Evolutionary conservation across 2,797 vertebrate species (phyloP), one percentile per base, ranked within the genome.

Genomic region (Enteromius thamalakanensis): DNA sequence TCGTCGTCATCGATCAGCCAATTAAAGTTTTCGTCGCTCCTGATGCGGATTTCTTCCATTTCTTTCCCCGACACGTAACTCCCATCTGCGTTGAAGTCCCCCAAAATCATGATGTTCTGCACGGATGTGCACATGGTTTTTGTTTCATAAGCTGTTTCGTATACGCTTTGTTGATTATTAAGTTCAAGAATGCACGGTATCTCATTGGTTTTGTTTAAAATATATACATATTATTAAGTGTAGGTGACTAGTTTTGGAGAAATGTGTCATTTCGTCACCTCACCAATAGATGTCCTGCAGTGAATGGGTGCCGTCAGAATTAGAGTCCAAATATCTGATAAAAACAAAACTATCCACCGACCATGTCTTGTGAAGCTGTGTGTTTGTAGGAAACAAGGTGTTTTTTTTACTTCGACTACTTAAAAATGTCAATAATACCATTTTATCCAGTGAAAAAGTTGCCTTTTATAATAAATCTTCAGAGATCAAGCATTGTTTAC

Each of bases 51-150:
- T 0, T 1, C 53, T 81, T 92, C 91, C 94, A 94, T 93, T 1
- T 92, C 86, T 0, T 37, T 90, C 15, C 90, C 85, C 26, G 95
- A 91, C 17, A 96, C 84, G 10, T 95, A 96, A 0, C 82, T 10
- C 14, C 95, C 94, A 10, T 94, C 94, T 0, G 95, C 95, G 2
- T 96, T 96, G 86, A 96, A 95, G 90, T 96, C 95, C 0, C 94
- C 95, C 26, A 96, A 87, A 51, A 96, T 91, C 92, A 96, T 96
- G 29, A 95, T 69, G 71, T 96, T 95, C 95, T 96, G 80, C 14
- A 26, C 37, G n/a, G n/a, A 60, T 60, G 19, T 17, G 32, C 11
- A 37, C 2, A 12, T 11, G 12, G 1, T 32, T 29, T 29, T 10
- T 49, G n/a, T 49, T 71, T 49, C 23, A 17, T 15, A 34, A 34